Evolutionary conservation across 2,113 vertebrate genomes (phyloP).

Genomic region (Ariopsis seemanni): DNA sequence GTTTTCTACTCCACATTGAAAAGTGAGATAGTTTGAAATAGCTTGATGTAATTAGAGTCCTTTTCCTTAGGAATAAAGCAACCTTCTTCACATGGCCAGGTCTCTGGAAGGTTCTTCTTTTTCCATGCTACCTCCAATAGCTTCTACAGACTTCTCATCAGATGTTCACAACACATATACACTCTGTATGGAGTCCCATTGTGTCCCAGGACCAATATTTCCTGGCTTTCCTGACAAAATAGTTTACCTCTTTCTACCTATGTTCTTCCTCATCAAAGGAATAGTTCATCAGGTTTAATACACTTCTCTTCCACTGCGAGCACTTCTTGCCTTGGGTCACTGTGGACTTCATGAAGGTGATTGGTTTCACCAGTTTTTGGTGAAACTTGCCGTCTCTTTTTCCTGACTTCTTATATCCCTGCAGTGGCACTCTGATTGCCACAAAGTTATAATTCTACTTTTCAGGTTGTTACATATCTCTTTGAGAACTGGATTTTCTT

Average conservation of each 20-base stretch:
- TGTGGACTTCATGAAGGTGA: too few species aligned
- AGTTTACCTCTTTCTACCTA: background rate
- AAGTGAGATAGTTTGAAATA: background rate
- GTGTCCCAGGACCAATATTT: background rate
- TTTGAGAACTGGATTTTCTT: background rate
- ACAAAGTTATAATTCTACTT: background rate
- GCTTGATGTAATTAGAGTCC: too few species aligned
- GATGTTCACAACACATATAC: background rate
- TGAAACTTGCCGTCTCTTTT: background rate
- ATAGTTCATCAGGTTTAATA: background rate
- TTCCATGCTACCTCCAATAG: too few species aligned
- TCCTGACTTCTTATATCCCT: background rate
- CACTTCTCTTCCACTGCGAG: too few species aligned
- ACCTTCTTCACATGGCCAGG: too few species aligned
- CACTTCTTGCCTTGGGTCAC: too few species aligned
- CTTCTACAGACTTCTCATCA: too few species aligned
- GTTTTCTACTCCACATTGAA: background rate
- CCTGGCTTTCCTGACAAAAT: background rate
- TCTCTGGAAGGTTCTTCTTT: too few species aligned
- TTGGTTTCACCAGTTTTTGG: too few species aligned
- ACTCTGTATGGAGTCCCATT: background rate
- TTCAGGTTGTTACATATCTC: background rate
- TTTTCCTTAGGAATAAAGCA: too few species aligned
- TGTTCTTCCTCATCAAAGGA: background rate
- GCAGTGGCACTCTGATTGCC: background rate